Percentiles rank a stretch among this genome's conserved stretches.
These are phyloP conservation scores for Luperina nickerlii DNA, from an alignment of 2,888 invertebrate species.

Conservation along the genomic window DNA sequence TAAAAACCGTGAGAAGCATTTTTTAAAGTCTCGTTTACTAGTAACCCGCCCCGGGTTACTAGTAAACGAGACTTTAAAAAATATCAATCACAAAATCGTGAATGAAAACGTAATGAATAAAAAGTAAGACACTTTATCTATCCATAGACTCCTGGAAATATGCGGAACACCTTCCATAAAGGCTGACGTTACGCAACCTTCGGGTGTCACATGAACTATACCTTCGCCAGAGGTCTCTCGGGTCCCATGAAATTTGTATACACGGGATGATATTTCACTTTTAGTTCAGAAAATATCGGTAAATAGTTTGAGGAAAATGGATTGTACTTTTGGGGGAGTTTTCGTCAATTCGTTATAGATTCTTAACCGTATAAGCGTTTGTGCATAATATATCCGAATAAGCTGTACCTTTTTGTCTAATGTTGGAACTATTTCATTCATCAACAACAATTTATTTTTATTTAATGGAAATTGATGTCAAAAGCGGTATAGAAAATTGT, in stretches of 20 bases:
- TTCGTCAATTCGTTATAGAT: neutral
- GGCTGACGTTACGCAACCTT: slow-evolving; percentile 59
- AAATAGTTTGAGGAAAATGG: slow-evolving; percentile 27
- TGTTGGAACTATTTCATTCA: neutral
- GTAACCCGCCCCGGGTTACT: too few species aligned
- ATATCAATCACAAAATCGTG: neutral
- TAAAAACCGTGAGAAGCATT: too few species aligned
- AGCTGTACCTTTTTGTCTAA: neutral
- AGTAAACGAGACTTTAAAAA: neutral
- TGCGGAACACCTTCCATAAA: slow-evolving; percentile 27
- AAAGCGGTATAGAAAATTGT: too few species aligned
- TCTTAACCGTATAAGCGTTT: too few species aligned
- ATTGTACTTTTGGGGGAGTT: slow-evolving; percentile 1
- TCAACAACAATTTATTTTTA: too few species aligned
- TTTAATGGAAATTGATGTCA: neutral
- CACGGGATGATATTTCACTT: slow-evolving; percentile 34
- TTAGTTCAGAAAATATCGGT: slow-evolving; percentile 22
- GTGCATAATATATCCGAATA: too few species aligned
- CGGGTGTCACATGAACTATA: slow-evolving; percentile 72
- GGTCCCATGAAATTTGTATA: slow-evolving; percentile 57
- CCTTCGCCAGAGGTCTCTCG: slow-evolving; percentile 67
- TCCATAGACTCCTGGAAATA: slow-evolving; percentile 14
- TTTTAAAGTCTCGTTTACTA: too few species aligned
- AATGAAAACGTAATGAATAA: neutral
- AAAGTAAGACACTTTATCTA: neutral